Evolutionary conservation across 2,888 invertebrate species (phyloP).

Genomic region (Cerastoderma edule): DNA sequence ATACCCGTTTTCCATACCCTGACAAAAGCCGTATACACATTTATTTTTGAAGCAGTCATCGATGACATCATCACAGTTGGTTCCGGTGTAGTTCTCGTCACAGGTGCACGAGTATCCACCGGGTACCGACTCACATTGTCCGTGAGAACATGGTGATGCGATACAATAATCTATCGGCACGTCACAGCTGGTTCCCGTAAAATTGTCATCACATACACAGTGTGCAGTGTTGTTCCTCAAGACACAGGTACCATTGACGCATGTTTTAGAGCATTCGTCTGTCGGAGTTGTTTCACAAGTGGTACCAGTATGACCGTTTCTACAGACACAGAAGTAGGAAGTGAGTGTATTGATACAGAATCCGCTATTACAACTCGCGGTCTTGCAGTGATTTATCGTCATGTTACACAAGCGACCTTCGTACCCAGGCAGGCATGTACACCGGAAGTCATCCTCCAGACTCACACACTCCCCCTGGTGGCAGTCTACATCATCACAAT

Average conservation of each 20-base stretch:
- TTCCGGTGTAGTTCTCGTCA: constrained; percentile 40
- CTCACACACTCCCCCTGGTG: constrained; percentile 53
- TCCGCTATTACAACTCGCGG: constrained; percentile 41
- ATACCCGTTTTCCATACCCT: constrained; percentile 20
- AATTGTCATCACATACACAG: constrained; percentile 46
- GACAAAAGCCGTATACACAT: constrained; percentile 56
- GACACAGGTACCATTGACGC: constrained; percentile 32
- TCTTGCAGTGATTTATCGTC: constrained; percentile 41
- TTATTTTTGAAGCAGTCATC: constrained; percentile 40
- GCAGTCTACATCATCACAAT: constrained; percentile 47
- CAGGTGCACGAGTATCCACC: constrained; percentile 44
- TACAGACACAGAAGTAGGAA: constrained; percentile 46
- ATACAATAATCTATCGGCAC: constrained; percentile 42
- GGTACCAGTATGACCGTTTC: constrained; percentile 32
- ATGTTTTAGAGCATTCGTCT: constrained; percentile 1
- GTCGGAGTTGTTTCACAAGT: constrained; percentile 1
- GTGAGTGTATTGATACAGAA: constrained; percentile 48
- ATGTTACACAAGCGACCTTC: constrained; percentile 43
- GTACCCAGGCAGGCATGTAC: constrained; percentile 39
- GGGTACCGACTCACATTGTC: constrained; percentile 41
- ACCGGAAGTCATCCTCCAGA: constrained; percentile 30
- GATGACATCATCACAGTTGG: constrained; percentile 35
- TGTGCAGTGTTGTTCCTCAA: constrained; percentile 18
- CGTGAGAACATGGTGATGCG: constrained; percentile 54
- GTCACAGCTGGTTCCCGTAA: constrained; percentile 48